Evolutionary conservation across 2,888 invertebrate species (phyloP), one percentile per base, ranked within the genome.

Genomic region (Melolontha melolontha): DNA sequence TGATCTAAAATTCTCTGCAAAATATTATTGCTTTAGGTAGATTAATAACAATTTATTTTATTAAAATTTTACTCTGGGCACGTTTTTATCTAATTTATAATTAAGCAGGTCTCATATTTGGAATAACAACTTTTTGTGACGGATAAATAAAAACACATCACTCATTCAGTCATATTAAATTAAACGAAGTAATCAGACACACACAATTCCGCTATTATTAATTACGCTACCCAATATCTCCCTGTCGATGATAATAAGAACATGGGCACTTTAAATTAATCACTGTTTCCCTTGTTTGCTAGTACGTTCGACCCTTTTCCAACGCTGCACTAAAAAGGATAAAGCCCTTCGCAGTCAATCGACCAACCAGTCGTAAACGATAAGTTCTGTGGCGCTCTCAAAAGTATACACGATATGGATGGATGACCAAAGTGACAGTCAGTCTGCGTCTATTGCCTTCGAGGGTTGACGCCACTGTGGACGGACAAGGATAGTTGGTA

Each of bases 401-500:
- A 62, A 62, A 47, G 59, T 62, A 14, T 62, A 62, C 59, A 62
- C 16, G 66, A 39, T 40, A 66, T 27, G 66, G 59, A 59, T 66
- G 66, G 66, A 66, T 49, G 66, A 50, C 55, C 66, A 66, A 66
- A 66, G 66, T 50, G 66, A 66, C 66, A 59, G 66, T 52, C 39
- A 4, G 29, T 16, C 22, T 11, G 22, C 57, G 57, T 41, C 27
- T 4, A 29, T 12, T 44, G 14, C 27, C 11, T 11, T 51, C 14
- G 14, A 17, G 17, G 39, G 47, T 41, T 7, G 44, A 34, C 44
- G 51, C 29, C 27, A 22, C 41, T 14, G 40, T 40, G 14, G 16
- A 54, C 17, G 34, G 64, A 51, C 16, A 41, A 22, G 11, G 14
- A 29, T 12, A 64, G 12, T 42, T 6, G 27, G 34, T 16, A 22